Evolutionary conservation across 2,888 invertebrate genomes (phyloP), one percentile per base, ranked within the genome.

Genomic region (Cenopis cana): DNA sequence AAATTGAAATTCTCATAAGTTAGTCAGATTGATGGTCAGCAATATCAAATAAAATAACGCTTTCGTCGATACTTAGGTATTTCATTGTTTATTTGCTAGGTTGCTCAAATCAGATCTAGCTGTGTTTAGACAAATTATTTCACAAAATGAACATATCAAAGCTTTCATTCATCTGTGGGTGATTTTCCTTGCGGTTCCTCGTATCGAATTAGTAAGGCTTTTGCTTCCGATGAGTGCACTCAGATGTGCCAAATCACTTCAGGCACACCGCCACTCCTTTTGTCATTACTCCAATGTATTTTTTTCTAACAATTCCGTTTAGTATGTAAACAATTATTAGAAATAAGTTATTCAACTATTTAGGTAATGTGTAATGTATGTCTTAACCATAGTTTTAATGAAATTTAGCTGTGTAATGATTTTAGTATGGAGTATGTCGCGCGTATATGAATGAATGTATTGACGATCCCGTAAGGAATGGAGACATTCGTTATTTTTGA

Each of bases 261-360:
- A 74, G 77, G 76, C 82, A 82, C 79, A 75, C 75, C 76, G 81
- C 82, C 87, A 60, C 82, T 82, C 73, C 80, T 80, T n/a, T 79
- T 77, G 79, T 76, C 73, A 75, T 74, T 68, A 77, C 77, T 78
- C 77, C 75, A 76, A 79, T 76, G 67, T 65, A 57, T 61, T 74
- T 79, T 85, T 79, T 83, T 80, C 80, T 82, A 83, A 85, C 84
- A 88, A 88, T 88, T 90, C 90, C 85, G 86, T 85, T 88, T 91
- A 90, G 89, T 79, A 83, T 85, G 82, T 91, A 86, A 90, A 88
- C 89, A 86, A 83, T 88, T 88, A 82, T 73, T 91, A 91, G 90
- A 78, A 82, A 80, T 92, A 92, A 92, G 91, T 89, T 88, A 91
- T 89, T 89, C 85, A 90, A 90, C 85, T 89, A 85, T 89, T 83